Evolutionary conservation across 2,797 vertebrate species (phyloP), one percentile per base, ranked within the genome.

Genomic region (Champsocephalus gunnari): DNA sequence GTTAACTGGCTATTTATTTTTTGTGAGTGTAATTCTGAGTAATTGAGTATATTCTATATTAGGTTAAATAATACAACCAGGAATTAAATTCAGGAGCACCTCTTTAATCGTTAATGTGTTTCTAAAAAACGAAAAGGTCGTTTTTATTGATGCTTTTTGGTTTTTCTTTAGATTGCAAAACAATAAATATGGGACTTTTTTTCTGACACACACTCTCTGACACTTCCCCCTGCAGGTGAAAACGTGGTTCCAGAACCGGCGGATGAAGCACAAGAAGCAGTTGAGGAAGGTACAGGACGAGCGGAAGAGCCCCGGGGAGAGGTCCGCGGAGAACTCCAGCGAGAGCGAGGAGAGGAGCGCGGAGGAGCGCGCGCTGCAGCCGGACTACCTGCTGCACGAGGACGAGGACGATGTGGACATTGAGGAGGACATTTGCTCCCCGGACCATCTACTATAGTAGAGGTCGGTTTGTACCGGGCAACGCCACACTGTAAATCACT

Each of bases 211-310:
- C 16, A 8, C 8, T 2, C 7, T 12, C 9, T 1, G 11, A 0
- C 17, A 0, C 21, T 4, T 7, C 24, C 17, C 5, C 17, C 4
- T 6, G 3, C 91, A 99, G 98, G 98, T 99, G 43, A 99, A 99
- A 88, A 99, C 98, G 47, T 99, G 98, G 98, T 99, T 99, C 79
- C 98, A 99, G 92, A 99, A 99, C 90, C 93, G 98, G 13, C 93
- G 98, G 74, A 99, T 99, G 98, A 99, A 99, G 90, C 98, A 99
- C 88, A 99, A 99, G 94, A 99, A 99, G 69, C 98, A 99, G 90
- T 92, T 99, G 88, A 77, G 98, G 81, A 99, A 99, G 83, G 96
- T 92, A 32, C 97, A 98, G 86, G 98, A 99, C 50, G 98, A 98
- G 45, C 94, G 96, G 65, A 99, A 98, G 81, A 91, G 79, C 0